Percentiles rank a stretch among this genome's conserved stretches.
phyloP scores from a whole-genome alignment of 2,888 invertebrate genomes.

The Epiblema foenella region DNA sequence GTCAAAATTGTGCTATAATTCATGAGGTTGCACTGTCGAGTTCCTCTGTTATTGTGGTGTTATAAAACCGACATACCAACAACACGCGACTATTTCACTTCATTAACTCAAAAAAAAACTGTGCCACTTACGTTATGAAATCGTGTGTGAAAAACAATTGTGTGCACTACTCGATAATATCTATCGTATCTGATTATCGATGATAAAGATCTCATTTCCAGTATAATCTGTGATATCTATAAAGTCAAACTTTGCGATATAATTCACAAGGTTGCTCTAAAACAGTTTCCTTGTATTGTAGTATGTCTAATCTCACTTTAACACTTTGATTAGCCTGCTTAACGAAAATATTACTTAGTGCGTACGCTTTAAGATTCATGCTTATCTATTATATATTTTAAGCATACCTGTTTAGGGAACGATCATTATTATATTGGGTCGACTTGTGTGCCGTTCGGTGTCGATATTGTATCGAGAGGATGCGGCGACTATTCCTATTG shows the following conservation, averaged over 20 bases:
- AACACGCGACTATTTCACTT: not conserved
- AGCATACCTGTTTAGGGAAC: not conserved
- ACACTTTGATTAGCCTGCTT: not conserved
- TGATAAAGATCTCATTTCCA: constrained; percentile 20
- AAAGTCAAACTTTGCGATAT: constrained; percentile 1
- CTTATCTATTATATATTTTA: not conserved
- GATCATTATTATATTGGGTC: constrained; percentile 27
- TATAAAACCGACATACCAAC: not conserved
- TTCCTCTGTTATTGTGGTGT: not conserved
- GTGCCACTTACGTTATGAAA: constrained; percentile 5
- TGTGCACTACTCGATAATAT: not conserved
- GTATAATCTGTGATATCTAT: not conserved
- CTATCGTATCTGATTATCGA: constrained; percentile 7
- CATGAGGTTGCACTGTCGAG: too few species aligned
- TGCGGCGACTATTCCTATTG: not conserved
- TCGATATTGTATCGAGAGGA: not conserved
- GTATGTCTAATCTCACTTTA: constrained; percentile 7
- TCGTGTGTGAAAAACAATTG: constrained; percentile 4
- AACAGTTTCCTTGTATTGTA: constrained; percentile 34
- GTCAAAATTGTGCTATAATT: too few species aligned
- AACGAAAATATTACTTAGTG: not conserved
- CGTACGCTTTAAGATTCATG: not conserved
- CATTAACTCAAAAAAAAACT: constrained; percentile 3
- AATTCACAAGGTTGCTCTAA: constrained; percentile 39
- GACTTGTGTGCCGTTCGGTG: not conserved